Evolutionary conservation across 1,140 invertebrate species (phyloP).

Genomic region (Popillia japonica): DNA sequence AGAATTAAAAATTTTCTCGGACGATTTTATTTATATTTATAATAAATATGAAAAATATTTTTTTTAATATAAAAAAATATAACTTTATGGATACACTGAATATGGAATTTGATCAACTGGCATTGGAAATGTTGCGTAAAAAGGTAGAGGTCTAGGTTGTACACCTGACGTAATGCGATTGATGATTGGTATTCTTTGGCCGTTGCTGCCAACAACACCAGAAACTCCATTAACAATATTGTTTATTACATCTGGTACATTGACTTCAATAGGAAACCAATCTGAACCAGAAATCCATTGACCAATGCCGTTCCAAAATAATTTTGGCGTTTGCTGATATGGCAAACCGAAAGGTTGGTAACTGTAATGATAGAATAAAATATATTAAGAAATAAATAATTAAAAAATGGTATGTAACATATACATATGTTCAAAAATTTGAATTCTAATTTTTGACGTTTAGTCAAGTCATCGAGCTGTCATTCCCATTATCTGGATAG

Average conservation of each 20-base stretch:
- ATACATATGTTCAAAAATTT: too few relatives aligned
- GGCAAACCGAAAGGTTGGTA: not conserved
- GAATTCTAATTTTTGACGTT: too few relatives aligned
- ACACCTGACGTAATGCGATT: slow-evolving; percentile 40
- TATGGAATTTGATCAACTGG: slow-evolving; percentile 14
- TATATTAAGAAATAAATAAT: not conserved
- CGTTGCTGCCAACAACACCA: slow-evolving; percentile 28
- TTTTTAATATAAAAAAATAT: too few relatives aligned
- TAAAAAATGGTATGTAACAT: too few relatives aligned
- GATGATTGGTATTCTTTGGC: slow-evolving; percentile 49
- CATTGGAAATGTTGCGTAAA: slow-evolving; percentile 42
- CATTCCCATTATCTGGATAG: too few relatives aligned
- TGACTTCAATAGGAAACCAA: slow-evolving; percentile 56
- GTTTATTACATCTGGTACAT: slow-evolving; percentile 52
- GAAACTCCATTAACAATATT: slow-evolving; percentile 45
- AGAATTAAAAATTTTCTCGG: too few relatives aligned
- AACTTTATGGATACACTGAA: slow-evolving; percentile 45
- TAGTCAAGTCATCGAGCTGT: too few relatives aligned
- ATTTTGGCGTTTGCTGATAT: slow-evolving; percentile 8
- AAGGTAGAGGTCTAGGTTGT: slow-evolving; percentile 36
- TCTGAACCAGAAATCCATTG: slow-evolving; percentile 43
- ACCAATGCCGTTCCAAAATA: slow-evolving; percentile 29
- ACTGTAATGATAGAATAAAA: not conserved
- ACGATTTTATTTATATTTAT: too few relatives aligned
- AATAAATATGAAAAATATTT: too few relatives aligned